Evolutionary conservation across 2,113 vertebrate species (phyloP), one percentile per base, ranked within the genome.

Genomic region (Cisticola juncidis): DNA sequence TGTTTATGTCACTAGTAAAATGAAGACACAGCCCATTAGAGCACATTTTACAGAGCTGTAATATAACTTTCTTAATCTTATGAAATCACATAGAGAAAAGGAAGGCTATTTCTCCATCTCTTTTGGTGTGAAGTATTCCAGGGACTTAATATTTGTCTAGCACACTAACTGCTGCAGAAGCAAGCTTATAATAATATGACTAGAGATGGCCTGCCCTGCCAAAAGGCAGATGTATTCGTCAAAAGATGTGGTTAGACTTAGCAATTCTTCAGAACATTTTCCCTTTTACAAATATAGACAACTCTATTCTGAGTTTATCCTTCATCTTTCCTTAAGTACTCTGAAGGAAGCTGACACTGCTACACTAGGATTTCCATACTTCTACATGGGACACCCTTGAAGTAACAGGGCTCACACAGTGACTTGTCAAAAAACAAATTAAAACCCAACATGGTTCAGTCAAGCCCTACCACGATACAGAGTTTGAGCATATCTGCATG

Each of bases 121-220:
- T 78, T 58, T 60, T 17, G 6, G 38, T 24, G 17, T 33, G 9
- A 80, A 44, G 33, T 35, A 22, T 86, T 81, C 29, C 42, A 62
- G 24, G 23, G 47, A 81, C 9, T 89, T 81, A 48, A 2, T 53
- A 50, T 44, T 86, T 78, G 36, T 72, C 25, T 68, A 85, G 53
- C 54, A 65, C 60, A 40, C 26, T 90, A 85, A 93, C 7, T 88
- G 48, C 31, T 81, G 48, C 60, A 84, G 83, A 84, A 94, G 72
- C 80, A 70, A 86, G 53, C 5, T 53, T 53, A 76, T 0, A 3
- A 61, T 79, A 94, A 81, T 0, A 0, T 6, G 23, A 87, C 89
- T 81, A 79, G 45, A 95, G 86, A 81, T 21, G 38, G 60, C 24
- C 51, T 42, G 11, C 21, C 29, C 17, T 64, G 73, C 61, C 69